Evolutionary conservation across 1,140 invertebrate genomes (phyloP).

Genomic region (Drosophila punjabiensis): DNA sequence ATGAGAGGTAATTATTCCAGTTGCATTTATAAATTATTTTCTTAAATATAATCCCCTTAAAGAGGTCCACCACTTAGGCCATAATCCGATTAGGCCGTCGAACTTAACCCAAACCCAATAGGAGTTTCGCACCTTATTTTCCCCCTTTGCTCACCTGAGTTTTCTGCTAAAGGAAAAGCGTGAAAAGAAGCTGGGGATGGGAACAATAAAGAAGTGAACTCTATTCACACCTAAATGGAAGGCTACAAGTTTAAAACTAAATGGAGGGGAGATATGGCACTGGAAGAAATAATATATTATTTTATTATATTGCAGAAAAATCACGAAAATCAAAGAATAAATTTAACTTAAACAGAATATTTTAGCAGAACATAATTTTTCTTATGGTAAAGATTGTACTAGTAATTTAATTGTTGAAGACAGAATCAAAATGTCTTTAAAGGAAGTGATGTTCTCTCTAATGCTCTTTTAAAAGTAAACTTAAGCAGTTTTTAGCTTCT

Average conservation of each 20-base stretch:
- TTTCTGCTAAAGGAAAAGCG: background rate
- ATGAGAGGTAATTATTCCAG: background rate
- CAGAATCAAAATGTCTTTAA: background rate
- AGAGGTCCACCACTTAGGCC: conserved; percentile 10
- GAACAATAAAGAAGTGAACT: conserved; percentile 29
- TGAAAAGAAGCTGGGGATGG: background rate
- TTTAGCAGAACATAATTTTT: no score
- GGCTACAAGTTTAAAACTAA: conserved; percentile 28
- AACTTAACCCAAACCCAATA: conserved; percentile 22
- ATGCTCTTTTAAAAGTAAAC: background rate
- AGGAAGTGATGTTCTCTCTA: background rate
- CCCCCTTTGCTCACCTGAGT: background rate
- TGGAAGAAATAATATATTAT: background rate
- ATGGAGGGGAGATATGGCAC: conserved; percentile 12
- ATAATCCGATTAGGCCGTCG: conserved; percentile 36
- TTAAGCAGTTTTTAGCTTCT: background rate
- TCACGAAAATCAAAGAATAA: no score
- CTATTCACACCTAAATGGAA: conserved; percentile 37
- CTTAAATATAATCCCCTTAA: conserved; percentile 32
- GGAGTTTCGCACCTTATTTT: conserved; percentile 2
- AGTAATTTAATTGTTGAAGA: background rate
- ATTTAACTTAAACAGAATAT: no score
- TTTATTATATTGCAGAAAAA: no score
- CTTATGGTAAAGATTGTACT: no score
- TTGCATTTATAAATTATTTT: conserved; percentile 4